phyloP scores from a whole-genome alignment of 2,113 vertebrate species.

The Leucosticte australis region DNA sequence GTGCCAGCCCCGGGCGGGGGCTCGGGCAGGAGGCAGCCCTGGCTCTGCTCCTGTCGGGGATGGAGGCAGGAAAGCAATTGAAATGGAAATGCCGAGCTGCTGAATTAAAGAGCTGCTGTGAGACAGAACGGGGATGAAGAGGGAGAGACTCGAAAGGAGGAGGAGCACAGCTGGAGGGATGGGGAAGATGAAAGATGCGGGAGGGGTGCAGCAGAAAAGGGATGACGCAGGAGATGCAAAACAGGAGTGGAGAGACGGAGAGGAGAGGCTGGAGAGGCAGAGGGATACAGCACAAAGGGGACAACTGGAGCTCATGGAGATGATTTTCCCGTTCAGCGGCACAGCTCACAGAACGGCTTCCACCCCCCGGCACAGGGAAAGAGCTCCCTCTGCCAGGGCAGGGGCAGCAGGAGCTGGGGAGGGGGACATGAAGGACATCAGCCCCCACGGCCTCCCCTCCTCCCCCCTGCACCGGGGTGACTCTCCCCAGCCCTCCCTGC shows the following conservation, averaged over 20 bases:
- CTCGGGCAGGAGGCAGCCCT: background rate
- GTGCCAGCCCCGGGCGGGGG: background rate
- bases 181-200: background rate
- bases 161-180: slow-evolving; percentile 16
- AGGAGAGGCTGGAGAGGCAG: background rate
- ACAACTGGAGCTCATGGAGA: background rate
- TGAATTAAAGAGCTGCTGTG: background rate
- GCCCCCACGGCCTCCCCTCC: background rate
- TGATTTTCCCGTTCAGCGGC: background rate
- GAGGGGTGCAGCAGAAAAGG: background rate
- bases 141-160: background rate
- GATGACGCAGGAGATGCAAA: background rate
- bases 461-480: rapidly evolving
- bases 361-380: background rate
- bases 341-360: background rate
- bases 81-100: slow-evolving; percentile 26
- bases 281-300: background rate
- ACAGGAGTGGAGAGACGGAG: background rate
- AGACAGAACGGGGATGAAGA: background rate
- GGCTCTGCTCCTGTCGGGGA: background rate
- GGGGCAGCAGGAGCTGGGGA: background rate
- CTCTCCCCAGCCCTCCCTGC: background rate
- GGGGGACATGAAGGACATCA: background rate
- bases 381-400: background rate
- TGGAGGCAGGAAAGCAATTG: background rate